Base-by-base conservation (phyloP, 1,140 invertebrate genomes). In the Aleiodes sp. region DNA sequence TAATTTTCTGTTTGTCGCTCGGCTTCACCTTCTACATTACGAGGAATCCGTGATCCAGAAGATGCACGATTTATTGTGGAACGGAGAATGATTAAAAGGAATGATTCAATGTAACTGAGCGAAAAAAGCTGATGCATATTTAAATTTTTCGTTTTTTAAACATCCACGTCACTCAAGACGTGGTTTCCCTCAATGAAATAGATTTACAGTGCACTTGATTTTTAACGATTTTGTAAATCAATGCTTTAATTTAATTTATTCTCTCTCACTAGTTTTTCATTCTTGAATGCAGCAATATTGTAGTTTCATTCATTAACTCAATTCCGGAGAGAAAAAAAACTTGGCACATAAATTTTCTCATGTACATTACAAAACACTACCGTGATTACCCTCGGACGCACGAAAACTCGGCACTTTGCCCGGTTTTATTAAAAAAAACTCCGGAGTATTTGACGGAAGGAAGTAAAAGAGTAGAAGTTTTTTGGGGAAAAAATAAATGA, bases 391-490 rank as follows among this genome's bases (percentile, higher is more conserved):
- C 33, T 21, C 10, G 19, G 12, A 63, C 33, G 33, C 59, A 56
- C 14, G 14, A 57, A 57, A 41, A 39, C 56, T 67, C 65, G 52
- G 65, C 65, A 67, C n/a, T 67, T 31, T 67, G 65, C 65, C 52
- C 46, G 33, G 9, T 61, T 33, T 33, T 33, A 33, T 33, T 0
- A 0, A 33, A 33, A 33, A 24, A 12, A 59, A 52, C 46, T 24
- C 46, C 46, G 19, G 46, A n/a, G 46, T 52, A 21, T 24, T 52
- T 24, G 21, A 52, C 46, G 26, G 19, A 52, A 24, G 46, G 46
- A 52, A 52, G 46, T 52, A 7, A 52, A 52, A 52, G 10, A 56
- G 8, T 24, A 31, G n/a, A 31, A 59, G 28, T 59, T n/a, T 29
- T 33, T 1, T 33, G 0, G 12, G 6, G 21, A 31, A 24, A 26